Percentiles rank a stretch among this genome's conserved stretches.
phyloP scores from a whole-genome alignment of 2,797 vertebrate genomes.

The Hypotaenidia philippensis region DNA sequence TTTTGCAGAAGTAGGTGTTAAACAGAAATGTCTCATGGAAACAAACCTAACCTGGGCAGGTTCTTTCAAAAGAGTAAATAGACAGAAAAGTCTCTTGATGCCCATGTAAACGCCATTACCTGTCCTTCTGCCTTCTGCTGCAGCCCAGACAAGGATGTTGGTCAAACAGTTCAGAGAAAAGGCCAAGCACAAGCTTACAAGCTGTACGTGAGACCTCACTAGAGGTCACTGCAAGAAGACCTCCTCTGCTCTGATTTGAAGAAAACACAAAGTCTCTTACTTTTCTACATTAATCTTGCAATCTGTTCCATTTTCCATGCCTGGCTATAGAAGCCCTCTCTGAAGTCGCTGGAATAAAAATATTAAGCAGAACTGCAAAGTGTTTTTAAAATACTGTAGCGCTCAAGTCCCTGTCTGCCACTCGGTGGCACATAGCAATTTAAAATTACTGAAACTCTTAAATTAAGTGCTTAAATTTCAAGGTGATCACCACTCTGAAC shows the following conservation, averaged over 20 bases:
- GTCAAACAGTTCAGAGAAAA: slow-evolving; percentile 30
- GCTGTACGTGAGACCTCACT: background rate
- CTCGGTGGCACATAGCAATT: slow-evolving; percentile 76
- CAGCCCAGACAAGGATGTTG: background rate
- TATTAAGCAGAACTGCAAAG: slow-evolving; percentile 58
- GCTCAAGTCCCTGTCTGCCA: slow-evolving; percentile 69
- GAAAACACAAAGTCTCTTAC: slow-evolving; percentile 29
- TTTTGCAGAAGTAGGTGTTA: background rate
- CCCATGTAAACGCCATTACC: background rate
- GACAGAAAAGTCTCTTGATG: slow-evolving; percentile 20
- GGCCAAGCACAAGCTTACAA: background rate
- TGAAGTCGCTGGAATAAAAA: slow-evolving; percentile 53
- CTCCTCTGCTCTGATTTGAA: background rate
- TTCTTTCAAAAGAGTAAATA: background rate
- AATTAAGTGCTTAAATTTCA: slow-evolving; percentile 81
- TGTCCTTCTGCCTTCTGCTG: background rate
- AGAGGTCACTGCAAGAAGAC: background rate
- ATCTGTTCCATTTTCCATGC: slow-evolving; percentile 61
- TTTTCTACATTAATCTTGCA: slow-evolving; percentile 69
- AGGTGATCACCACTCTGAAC: slow-evolving; percentile 79
- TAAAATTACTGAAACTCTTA: slow-evolving; percentile 82
- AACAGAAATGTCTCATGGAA: slow-evolving; percentile 1
- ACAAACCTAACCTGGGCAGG: background rate
- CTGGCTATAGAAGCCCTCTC: slow-evolving; percentile 32
- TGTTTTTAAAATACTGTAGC: slow-evolving; percentile 72